These are phyloP conservation scores for Bombus consobrinus DNA, from an alignment of 1,140 invertebrate species.

Conservation along the genomic window DNA sequence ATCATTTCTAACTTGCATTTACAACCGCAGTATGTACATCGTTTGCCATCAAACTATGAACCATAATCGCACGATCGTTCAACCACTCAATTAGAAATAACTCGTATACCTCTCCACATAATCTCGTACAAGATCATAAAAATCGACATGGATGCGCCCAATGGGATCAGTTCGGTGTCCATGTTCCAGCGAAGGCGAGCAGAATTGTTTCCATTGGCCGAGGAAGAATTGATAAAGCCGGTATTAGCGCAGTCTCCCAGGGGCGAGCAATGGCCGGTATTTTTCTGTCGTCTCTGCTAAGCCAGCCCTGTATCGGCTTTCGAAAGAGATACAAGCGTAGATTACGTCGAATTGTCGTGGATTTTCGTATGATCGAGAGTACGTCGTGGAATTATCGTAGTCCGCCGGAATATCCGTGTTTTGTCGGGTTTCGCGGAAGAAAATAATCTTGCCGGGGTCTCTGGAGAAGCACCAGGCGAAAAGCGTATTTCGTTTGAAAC, in stretches of 20 bases:
- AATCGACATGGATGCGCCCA: not conserved
- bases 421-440: not conserved
- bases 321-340: slow-evolving; percentile 13
- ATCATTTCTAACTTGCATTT: not conserved
- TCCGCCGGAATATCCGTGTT: not conserved
- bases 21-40: not conserved
- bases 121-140: not conserved
- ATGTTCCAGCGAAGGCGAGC: not conserved
- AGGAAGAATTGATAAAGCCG: slow-evolving; percentile 36
- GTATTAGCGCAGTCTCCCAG: slow-evolving; percentile 34
- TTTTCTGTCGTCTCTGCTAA: slow-evolving; percentile 29
- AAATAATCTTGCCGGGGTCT: not conserved
- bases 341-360: slow-evolving; percentile 23
- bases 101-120: not conserved
- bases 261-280: not conserved
- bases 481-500: slow-evolving; percentile 1
- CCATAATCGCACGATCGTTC: not conserved
- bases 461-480: not conserved
- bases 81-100: not conserved
- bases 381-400: not conserved
- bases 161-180: not conserved
- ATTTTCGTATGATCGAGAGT: slow-evolving; percentile 9
- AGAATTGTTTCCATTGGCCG: slow-evolving; percentile 28
- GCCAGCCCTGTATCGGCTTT: slow-evolving; percentile 20
- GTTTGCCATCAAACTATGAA: not conserved